phyloP scores from a whole-genome alignment of 2,797 vertebrate genomes.

The Dryobates pubescens region DNA sequence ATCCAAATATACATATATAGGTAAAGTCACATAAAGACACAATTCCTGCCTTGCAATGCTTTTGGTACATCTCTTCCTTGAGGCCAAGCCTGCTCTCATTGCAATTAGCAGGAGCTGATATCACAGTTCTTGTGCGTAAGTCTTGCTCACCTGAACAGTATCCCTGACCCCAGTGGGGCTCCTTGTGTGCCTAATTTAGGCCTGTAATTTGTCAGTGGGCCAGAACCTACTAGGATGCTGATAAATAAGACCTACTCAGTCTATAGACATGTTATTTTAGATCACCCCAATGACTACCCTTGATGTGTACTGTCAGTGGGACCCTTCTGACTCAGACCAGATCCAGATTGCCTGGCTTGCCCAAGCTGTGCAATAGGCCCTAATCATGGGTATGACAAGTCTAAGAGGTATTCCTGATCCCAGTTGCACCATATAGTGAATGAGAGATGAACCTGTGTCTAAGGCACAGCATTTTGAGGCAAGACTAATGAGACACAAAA shows the following conservation, averaged over 20 bases:
- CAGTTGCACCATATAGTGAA: neutral
- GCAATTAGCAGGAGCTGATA: neutral
- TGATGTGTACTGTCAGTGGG: accelerated
- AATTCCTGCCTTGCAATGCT: neutral
- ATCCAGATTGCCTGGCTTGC: neutral
- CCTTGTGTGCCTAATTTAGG: neutral
- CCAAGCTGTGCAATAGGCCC: accelerated
- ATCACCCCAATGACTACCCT: neutral
- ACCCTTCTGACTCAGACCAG: neutral
- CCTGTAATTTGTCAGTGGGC: neutral
- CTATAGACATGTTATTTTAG: neutral
- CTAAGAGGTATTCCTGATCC: accelerated
- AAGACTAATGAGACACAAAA: neutral
- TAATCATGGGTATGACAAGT: accelerated
- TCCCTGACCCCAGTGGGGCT: neutral
- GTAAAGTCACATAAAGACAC: neutral
- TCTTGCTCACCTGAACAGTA: neutral
- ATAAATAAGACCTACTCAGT: neutral
- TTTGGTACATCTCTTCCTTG: neutral
- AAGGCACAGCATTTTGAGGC: neutral
- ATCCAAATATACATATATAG: no score
- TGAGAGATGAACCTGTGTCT: neutral
- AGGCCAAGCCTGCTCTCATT: neutral
- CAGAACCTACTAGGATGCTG: neutral
- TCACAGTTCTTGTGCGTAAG: neutral